These are phyloP conservation scores for Xanthia icteritia DNA, from an alignment of 2,888 invertebrate species.

Conservation along the genomic window DNA sequence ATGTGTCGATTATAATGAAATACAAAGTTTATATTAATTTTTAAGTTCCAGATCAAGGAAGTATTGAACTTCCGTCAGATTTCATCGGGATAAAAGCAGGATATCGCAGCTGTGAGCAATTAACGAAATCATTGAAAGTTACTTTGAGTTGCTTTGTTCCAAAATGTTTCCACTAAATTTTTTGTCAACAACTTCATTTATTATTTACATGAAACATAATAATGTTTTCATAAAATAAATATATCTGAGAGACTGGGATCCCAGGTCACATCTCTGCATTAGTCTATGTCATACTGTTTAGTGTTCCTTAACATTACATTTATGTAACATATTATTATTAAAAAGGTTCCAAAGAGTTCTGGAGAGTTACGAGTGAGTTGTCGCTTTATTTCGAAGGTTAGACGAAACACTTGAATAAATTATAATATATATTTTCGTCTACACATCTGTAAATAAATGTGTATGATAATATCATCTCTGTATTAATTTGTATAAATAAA, in stretches of 20 bases:
- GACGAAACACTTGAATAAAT: conserved; percentile 8
- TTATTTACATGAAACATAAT: conserved; percentile 14
- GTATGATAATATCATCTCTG: not conserved
- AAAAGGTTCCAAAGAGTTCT: conserved; percentile 19
- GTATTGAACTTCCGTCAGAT: conserved; percentile 26
- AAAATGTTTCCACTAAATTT: not conserved
- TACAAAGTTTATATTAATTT: conserved; percentile 11
- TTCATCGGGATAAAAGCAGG: conserved; percentile 12
- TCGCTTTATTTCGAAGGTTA: conserved; percentile 20
- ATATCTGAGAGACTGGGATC: conserved; percentile 1
- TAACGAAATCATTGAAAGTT: conserved; percentile 19
- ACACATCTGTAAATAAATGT: conserved; percentile 25
- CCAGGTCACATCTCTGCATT: conserved; percentile 23
- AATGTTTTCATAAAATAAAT: not conserved
- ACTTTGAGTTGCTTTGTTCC: not conserved
- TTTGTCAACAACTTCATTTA: conserved; percentile 1
- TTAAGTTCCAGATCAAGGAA: conserved; percentile 9
- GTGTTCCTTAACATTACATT: conserved; percentile 17
- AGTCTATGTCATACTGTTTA: conserved; percentile 32
- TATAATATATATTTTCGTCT: conserved; percentile 24
- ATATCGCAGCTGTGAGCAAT: conserved; percentile 24
- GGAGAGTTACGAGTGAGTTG: conserved; percentile 4
- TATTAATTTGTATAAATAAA: conserved; percentile 9
- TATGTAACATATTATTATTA: conserved; percentile 26
- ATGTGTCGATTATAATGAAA: conserved; percentile 23